phyloP scores from a whole-genome alignment of 2,797 vertebrate genomes.

The Spheniscus humboldti region DNA sequence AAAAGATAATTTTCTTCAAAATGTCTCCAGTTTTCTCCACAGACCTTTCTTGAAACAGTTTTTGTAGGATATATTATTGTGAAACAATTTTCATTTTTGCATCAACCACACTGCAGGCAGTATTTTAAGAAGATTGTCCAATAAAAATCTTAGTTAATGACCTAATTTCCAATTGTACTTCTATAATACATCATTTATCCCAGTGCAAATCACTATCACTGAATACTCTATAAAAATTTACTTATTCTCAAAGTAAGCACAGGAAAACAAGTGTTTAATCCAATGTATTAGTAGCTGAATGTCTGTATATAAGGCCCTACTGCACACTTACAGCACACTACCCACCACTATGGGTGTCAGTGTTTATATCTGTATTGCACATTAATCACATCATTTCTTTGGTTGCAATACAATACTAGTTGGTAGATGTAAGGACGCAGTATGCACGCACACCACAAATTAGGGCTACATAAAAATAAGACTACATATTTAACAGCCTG shows the following conservation, averaged over 20 bases:
- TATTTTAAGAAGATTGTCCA: background rate
- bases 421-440: background rate
- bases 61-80: background rate
- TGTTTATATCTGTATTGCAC: background rate
- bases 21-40: background rate
- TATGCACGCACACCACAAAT: background rate
- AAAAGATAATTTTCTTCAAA: background rate
- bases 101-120: background rate
- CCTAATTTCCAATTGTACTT: background rate
- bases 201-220: background rate
- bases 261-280: background rate
- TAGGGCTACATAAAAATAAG: background rate
- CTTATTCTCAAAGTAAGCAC: background rate
- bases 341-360: background rate
- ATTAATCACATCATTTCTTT: background rate
- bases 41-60: background rate
- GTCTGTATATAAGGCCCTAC: background rate
- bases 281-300: background rate
- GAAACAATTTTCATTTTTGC: background rate
- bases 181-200: background rate
- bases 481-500: background rate
- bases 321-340: background rate
- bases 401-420: background rate
- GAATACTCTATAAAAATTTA: background rate
- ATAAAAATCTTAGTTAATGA: background rate